Conservation (phyloP, 2,113 vertebrate species). For the Mustela nigripes region DNA sequence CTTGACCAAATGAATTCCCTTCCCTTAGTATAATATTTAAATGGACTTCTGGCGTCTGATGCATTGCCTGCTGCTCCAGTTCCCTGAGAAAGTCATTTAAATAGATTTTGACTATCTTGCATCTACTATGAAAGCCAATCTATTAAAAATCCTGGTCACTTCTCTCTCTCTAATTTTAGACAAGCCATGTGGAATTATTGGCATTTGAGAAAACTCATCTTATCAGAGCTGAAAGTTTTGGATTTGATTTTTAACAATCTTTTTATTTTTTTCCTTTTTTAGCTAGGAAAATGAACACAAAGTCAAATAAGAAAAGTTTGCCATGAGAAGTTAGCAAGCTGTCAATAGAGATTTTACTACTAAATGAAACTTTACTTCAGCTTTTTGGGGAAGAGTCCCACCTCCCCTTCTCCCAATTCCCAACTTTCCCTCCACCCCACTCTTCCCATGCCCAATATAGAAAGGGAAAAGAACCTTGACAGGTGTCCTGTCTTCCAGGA, state of each 20-base stretch:
- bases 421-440: too few relatives aligned
- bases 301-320: slow-evolving; percentile 60
- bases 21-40: slow-evolving; percentile 81
- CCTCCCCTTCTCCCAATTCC: neutral
- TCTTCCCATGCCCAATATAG: neutral
- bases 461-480: neutral
- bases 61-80: slow-evolving; percentile 77
- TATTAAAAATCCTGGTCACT: slow-evolving; percentile 79
- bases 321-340: slow-evolving; percentile 33
- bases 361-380: neutral
- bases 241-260: slow-evolving; percentile 75
- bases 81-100: slow-evolving; percentile 75
- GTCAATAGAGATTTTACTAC: neutral
- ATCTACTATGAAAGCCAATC: slow-evolving; percentile 79
- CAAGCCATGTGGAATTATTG: slow-evolving; percentile 79
- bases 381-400: neutral
- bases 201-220: slow-evolving; percentile 74
- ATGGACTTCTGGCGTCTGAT: slow-evolving; percentile 81
- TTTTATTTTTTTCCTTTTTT: neutral
- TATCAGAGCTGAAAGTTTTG: slow-evolving; percentile 73
- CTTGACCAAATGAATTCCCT: slow-evolving; percentile 83
- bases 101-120: slow-evolving; percentile 80
- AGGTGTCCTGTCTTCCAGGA: neutral
- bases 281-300: slow-evolving; percentile 68
- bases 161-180: slow-evolving; percentile 78